Base-by-base conservation (phyloP, 2,113 vertebrate species). In the Clarias gariepinus region DNA sequence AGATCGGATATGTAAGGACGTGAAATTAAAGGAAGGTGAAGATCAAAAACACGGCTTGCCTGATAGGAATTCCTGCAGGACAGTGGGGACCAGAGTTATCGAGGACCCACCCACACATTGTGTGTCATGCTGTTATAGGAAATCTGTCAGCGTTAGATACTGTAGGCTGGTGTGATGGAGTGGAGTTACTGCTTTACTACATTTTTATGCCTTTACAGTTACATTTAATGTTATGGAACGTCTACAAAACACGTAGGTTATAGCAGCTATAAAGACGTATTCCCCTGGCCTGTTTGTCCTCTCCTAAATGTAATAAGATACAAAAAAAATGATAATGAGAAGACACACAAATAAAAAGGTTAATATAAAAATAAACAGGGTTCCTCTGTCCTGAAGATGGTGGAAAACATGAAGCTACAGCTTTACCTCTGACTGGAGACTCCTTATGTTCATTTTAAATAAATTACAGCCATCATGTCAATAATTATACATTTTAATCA, bases 1-100 rank as follows among this genome's bases (percentile, higher is more conserved):
- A 73, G 41, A 83, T 63, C 18, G 8, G 83, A 79, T 73, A 58
- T 73, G 63, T 47, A 77, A 66, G 73, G 58, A 83, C 60, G 57
- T 33, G 55, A 5, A 21, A 83, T 69, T n/a, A 82, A 41, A 74
- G 63, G 53, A 71, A 74, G 63, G 68, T 47, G 30, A 66, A 69
- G 2, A 18, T 16, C 33, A 28, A 60, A 63, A 23, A 63, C 71
- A 41, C 23, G 83, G 13, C 30, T 23, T 19, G 16, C 12, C 53
- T 52, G 16, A 73, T 19, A 3, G 3, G 47, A n/a, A 77, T n/a
- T 55, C 55, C 74, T 78, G 53, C 76, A 78, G 76, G n/a, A 33
- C 76, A 57, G 7, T 2, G 76, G 19, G 52, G 53, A 78, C 53
- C 53, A 1, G 74, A 55, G 13, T 6, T 77, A 55, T n/a, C 19